phyloP scores from a whole-genome alignment of 1,140 invertebrate species.

The Formica exsecta region DNA sequence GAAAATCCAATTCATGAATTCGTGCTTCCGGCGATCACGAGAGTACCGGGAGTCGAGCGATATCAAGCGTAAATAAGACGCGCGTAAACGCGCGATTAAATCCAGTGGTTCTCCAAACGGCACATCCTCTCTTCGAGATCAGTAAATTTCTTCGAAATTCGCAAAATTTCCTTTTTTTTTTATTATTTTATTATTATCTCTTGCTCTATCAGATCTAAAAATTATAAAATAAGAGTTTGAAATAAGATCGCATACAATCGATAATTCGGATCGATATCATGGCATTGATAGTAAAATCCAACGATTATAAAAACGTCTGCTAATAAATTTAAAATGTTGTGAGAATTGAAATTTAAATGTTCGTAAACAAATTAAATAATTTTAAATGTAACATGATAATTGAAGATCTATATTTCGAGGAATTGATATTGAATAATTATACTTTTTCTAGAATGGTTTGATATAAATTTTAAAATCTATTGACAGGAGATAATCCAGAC shows the following conservation, averaged over 20 bases:
- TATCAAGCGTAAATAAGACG: conserved; percentile 62
- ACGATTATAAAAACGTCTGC: no score
- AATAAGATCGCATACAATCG: no score
- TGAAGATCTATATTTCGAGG: neutral
- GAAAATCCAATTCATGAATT: conserved; percentile 67
- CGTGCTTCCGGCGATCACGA: conserved; percentile 58
- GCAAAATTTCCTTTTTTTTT: neutral
- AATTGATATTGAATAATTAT: neutral
- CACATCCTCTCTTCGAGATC: no score
- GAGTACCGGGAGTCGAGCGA: conserved; percentile 33
- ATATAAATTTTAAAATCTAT: neutral
- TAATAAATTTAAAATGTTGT: no score
- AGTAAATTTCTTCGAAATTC: neutral
- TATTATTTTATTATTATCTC: conserved; percentile 4
- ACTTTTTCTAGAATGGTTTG: neutral
- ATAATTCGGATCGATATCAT: no score
- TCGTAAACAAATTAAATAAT: neutral
- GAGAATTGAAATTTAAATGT: no score
- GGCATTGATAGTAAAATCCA: no score
- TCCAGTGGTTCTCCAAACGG: conserved; percentile 23
- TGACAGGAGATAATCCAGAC: neutral
- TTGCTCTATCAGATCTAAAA: neutral
- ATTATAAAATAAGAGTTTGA: no score
- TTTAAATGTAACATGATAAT: neutral
- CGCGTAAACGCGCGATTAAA: conserved; percentile 63